These are phyloP conservation scores for Muntiacus muntjak DNA, from an alignment of 2,113 vertebrate genomes.

Conservation along the genomic window DNA sequence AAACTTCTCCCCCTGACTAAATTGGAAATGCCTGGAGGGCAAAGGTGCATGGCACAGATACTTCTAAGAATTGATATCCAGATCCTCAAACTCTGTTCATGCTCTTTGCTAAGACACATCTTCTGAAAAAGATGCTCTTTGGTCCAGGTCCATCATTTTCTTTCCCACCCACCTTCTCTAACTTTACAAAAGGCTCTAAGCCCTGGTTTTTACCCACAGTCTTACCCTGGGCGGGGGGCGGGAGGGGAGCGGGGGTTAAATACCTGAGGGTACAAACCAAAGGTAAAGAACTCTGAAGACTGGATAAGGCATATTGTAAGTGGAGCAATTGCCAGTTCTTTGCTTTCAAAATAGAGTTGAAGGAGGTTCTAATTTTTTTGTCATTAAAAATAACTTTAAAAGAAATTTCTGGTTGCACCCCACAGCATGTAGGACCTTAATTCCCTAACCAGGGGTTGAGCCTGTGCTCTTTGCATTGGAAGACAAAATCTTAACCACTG, in stretches of 20 bases:
- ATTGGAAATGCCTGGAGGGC: background rate
- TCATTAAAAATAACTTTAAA: constrained; percentile 8
- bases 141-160: background rate
- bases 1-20: background rate
- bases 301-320: background rate
- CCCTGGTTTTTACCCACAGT: background rate
- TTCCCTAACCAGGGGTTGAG: background rate
- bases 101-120: background rate
- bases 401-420: background rate
- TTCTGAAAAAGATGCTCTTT: background rate
- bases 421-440: background rate
- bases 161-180: background rate
- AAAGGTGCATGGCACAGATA: background rate
- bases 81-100: background rate
- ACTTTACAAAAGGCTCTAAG: background rate
- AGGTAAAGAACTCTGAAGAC: background rate
- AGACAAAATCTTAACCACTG: background rate
- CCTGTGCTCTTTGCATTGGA: background rate
- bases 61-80: background rate
- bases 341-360: background rate
- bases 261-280: background rate
- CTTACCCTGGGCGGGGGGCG: background rate
- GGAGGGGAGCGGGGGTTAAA: background rate
- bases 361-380: background rate
- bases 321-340: background rate